phyloP scores from a whole-genome alignment of 2,888 invertebrate species.

The Pediacus dermestoides region DNA sequence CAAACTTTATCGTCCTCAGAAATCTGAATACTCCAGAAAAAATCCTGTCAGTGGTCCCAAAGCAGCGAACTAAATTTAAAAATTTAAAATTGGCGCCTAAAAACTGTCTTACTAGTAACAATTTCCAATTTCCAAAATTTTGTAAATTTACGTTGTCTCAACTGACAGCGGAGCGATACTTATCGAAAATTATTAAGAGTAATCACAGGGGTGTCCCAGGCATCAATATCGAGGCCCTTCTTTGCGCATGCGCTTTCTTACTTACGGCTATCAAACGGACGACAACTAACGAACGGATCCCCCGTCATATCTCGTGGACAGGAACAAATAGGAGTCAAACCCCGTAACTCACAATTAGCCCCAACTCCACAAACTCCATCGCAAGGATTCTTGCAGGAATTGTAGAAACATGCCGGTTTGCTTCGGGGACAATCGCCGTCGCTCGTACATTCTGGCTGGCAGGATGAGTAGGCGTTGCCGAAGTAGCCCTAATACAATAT shows the following conservation, averaged over 20 bases:
- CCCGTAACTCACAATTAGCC: constrained; percentile 76
- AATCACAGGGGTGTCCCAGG: too few relatives aligned
- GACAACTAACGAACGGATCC: constrained; percentile 77
- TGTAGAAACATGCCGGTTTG: constrained; percentile 76
- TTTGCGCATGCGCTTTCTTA: constrained; percentile 20
- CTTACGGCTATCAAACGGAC: constrained; percentile 76
- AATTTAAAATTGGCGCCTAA: too few relatives aligned
- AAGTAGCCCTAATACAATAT: constrained; percentile 54
- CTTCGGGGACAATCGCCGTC: constrained; percentile 75
- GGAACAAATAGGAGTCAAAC: constrained; percentile 78
- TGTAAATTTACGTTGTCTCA: too few relatives aligned
- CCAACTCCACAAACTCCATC: constrained; percentile 74
- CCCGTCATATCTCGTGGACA: constrained; percentile 86
- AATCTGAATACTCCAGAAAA: too few relatives aligned
- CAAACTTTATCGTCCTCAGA: too few relatives aligned
- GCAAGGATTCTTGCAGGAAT: constrained; percentile 81
- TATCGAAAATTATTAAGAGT: too few relatives aligned
- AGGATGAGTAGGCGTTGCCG: constrained; percentile 73
- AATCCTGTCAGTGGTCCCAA: too few relatives aligned
- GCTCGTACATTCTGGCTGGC: constrained; percentile 75
- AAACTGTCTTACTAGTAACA: too few relatives aligned
- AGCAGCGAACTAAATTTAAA: too few relatives aligned
- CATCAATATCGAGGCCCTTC: too few relatives aligned
- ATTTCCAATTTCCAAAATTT: too few relatives aligned
- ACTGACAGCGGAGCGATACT: too few relatives aligned